Conservation (phyloP, 1,140 invertebrate species). For the Sweltsa coloradensis region DNA sequence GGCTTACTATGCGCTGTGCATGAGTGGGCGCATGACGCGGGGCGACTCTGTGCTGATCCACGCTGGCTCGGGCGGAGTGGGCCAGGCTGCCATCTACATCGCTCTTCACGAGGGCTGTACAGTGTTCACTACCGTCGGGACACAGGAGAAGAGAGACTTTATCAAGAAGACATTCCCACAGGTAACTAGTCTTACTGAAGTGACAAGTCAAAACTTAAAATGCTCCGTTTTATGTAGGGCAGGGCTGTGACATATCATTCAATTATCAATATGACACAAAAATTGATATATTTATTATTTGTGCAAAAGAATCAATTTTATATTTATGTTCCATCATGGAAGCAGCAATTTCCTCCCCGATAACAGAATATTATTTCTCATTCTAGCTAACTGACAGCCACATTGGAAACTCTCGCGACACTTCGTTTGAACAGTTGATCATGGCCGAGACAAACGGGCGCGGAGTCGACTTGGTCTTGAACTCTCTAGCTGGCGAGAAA, state of each 20-base stretch:
- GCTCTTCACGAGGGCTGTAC: slow-evolving; percentile 32
- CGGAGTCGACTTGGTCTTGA: slow-evolving; percentile 55
- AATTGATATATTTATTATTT: too few relatives aligned
- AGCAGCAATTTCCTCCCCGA: too few relatives aligned
- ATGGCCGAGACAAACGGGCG: slow-evolving; percentile 39
- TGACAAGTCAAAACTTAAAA: too few relatives aligned
- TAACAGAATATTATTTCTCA: too few relatives aligned
- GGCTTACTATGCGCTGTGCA: slow-evolving; percentile 38
- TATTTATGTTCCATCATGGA: too few relatives aligned
- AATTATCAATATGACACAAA: too few relatives aligned
- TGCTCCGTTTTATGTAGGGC: too few relatives aligned
- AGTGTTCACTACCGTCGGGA: slow-evolving; percentile 36
- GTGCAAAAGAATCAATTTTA: too few relatives aligned
- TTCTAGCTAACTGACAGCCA: slow-evolving; percentile 32
- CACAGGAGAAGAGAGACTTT: slow-evolving; percentile 29
- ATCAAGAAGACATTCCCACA: slow-evolving; percentile 24
- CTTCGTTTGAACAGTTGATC: slow-evolving; percentile 45
- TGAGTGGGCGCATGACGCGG: slow-evolving; percentile 35
- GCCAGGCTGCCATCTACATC: slow-evolving; percentile 59
- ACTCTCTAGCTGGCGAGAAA: slow-evolving; percentile 55
- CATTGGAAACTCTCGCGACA: slow-evolving; percentile 49
- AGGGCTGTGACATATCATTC: too few relatives aligned
- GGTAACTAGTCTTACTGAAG: too few relatives aligned
- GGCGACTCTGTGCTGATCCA: slow-evolving; percentile 52
- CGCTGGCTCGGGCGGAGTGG: slow-evolving; percentile 53